phyloP scores from a whole-genome alignment of 2,888 invertebrate genomes.

The Hydrotaea diabolus region DNA sequence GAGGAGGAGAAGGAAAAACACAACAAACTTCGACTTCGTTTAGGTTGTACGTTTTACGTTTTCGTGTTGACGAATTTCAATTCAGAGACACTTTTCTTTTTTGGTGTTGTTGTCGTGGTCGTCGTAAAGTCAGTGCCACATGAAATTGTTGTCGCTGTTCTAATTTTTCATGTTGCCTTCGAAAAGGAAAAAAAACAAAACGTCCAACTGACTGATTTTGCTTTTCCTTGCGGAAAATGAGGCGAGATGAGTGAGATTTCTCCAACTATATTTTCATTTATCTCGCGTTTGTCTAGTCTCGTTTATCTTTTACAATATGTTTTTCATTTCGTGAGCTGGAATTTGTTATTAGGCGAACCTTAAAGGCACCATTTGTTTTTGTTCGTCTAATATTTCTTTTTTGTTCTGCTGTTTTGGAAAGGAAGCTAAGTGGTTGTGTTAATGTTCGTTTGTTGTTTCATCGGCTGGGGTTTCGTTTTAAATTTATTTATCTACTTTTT shows the following conservation, averaged over 20 bases:
- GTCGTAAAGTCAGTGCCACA: background rate
- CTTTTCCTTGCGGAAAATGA: background rate
- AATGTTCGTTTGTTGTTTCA: background rate
- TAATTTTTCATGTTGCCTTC: constrained; percentile 22
- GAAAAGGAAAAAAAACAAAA: too few species aligned
- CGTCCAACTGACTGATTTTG: constrained; percentile 3
- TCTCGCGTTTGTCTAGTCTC: constrained; percentile 13
- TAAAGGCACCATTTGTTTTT: constrained; percentile 61
- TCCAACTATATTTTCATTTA: constrained; percentile 14
- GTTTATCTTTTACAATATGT: constrained; percentile 28
- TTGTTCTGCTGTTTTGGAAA: background rate
- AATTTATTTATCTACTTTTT: background rate
- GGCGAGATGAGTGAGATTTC: constrained; percentile 19
- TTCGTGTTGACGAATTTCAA: constrained; percentile 34
- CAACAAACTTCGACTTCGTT: constrained; percentile 25
- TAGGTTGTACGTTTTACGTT: background rate
- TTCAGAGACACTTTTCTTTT: background rate
- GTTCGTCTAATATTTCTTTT: background rate
- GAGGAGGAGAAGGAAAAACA: background rate
- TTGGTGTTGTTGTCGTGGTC: background rate
- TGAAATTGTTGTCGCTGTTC: background rate
- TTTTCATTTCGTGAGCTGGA: background rate
- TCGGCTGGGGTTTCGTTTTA: background rate
- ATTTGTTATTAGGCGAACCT: constrained; percentile 47
- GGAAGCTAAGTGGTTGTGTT: constrained; percentile 39